These are phyloP conservation scores for Diadegma fenestrale DNA, from an alignment of 2,888 invertebrate genomes.

Conservation along the genomic window DNA sequence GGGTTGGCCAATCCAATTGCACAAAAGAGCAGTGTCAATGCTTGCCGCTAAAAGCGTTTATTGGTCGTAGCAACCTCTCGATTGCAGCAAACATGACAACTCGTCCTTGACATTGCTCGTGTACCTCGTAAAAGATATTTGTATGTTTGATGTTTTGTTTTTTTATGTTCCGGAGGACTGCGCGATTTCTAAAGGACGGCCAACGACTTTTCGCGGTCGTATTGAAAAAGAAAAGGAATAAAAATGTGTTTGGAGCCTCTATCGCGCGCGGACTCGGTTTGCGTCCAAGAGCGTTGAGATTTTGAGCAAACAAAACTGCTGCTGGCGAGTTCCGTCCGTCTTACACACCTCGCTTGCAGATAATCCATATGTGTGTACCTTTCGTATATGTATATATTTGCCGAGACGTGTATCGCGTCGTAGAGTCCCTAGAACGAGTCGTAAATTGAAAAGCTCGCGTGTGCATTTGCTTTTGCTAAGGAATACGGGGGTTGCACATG, in stretches of 20 bases:
- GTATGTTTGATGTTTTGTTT: background rate
- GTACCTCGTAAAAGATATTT: background rate
- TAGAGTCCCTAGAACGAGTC: conserved; percentile 60
- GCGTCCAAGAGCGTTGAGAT: conserved; percentile 75
- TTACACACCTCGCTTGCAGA: conserved; percentile 47
- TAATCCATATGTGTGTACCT: conserved; percentile 23
- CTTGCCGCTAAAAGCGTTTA: conserved; percentile 35
- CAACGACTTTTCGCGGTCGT: conserved; percentile 75
- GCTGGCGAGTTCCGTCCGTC: conserved; percentile 52
- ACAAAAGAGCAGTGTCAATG: background rate
- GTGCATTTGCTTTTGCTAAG: conserved; percentile 66
- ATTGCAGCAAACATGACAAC: conserved; percentile 25
- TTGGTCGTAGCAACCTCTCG: conserved; percentile 2
- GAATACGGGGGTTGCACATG: conserved; percentile 46
- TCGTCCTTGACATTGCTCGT: background rate
- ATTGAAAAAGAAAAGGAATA: conserved; percentile 15
- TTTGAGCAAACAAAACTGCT: conserved; percentile 79
- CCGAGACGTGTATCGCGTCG: conserved; percentile 43
- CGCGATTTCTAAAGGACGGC: conserved; percentile 72
- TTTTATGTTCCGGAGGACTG: conserved; percentile 13
- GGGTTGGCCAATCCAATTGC: background rate
- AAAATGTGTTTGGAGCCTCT: conserved; percentile 34
- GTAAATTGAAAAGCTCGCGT: conserved; percentile 73
- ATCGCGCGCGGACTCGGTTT: conserved; percentile 40
- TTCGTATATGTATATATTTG: conserved; percentile 19